Evolutionary conservation across 2,113 vertebrate genomes (phyloP), one percentile per base, ranked within the genome.

Genomic region (Leptosomus discolor): DNA sequence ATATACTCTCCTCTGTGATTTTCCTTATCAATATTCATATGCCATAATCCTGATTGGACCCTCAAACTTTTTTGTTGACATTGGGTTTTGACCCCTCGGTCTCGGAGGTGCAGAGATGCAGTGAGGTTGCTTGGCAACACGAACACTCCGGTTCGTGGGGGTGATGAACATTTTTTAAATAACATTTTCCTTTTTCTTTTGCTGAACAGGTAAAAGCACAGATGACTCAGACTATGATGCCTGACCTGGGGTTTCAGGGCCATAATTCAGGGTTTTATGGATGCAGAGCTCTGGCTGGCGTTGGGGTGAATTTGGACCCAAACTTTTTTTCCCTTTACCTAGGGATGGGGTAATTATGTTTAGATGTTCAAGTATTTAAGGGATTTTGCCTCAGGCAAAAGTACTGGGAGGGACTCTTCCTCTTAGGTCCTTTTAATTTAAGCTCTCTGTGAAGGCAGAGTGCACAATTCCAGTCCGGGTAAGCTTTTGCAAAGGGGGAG

Each of bases 1-100:
- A 34, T 22, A 18, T 32, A 80, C 15, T 30, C 36, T 53, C 34
- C 82, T 85, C 48, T 48, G 45, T 37, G 22, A 79, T 90, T 79
- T 75, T 46, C 7, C 51, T 65, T 93, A 46, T 91, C 51, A 77
- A 85, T 92, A 91, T 92, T 94, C 64, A 93, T 82, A 18, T 69
- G 23, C 46, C 73, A 41, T 65, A 67, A 61, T 91, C 65, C 64
- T 94, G 78, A 78, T 63, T 58, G 81, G 60, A 73, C 67, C 94
- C 43, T 85, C 79, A 88, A 77, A 95, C 82, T 95, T 95, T 74
- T 67, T 64, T 86, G 61, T 79, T 79, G 64, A 85, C 84, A 82
- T 15, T 78, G 68, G 20, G 43, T 73, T 96, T 92, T 94, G 91
- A 96, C 88, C 92, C 5, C 1, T 41, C 46, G 70, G 51, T 94